Evolutionary conservation across 2,888 invertebrate species (phyloP).

Genomic region (Xestoiulus laeticollis): DNA sequence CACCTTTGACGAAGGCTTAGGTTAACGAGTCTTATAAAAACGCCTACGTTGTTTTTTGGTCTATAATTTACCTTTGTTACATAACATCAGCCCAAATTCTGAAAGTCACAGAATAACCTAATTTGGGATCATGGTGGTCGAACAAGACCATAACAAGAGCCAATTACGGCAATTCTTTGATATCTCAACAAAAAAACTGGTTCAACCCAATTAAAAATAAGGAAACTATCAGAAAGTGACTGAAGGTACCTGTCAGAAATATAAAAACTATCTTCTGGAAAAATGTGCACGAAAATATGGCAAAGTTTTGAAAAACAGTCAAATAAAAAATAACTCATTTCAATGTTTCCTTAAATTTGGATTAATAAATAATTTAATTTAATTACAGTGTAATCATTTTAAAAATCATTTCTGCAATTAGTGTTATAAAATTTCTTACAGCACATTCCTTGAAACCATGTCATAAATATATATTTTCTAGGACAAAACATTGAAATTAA

Average conservation of each 20-base stretch:
- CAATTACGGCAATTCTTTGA: not conserved
- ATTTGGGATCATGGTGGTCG: not conserved
- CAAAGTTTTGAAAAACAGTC: not conserved
- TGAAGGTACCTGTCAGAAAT: not conserved
- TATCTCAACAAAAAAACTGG: not conserved
- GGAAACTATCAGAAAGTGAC: not conserved
- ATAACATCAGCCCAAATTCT: not conserved
- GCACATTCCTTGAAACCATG: too few relatives aligned
- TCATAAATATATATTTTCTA: too few relatives aligned
- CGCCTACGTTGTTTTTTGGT: not conserved
- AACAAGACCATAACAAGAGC: not conserved
- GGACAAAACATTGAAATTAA: not conserved
- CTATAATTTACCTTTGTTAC: not conserved
- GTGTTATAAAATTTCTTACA: too few relatives aligned
- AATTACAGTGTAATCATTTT: too few relatives aligned
- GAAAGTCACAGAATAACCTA: slow-evolving; percentile 1
- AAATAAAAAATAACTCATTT: too few relatives aligned
- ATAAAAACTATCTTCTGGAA: not conserved
- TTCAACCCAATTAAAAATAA: not conserved
- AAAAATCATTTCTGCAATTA: too few relatives aligned
- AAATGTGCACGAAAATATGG: not conserved
- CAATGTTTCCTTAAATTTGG: too few relatives aligned
- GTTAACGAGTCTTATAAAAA: not conserved
- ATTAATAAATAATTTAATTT: too few relatives aligned
- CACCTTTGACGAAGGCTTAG: not conserved